These are phyloP conservation scores for Umimayanthus kanabou DNA, from an alignment of 92 coral and sea anemone genomes.

Conservation along the genomic window DNA sequence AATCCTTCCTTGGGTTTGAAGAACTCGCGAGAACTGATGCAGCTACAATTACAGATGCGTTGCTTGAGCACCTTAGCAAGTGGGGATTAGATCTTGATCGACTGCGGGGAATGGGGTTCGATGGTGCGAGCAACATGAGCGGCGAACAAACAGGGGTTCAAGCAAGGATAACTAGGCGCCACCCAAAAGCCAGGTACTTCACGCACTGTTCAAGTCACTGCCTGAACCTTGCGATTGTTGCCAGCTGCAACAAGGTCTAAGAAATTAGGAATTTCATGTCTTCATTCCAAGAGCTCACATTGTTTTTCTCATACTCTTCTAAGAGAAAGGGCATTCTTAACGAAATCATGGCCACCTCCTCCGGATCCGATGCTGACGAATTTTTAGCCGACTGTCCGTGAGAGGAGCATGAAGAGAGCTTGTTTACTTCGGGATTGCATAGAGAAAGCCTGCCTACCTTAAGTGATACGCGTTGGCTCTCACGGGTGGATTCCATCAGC, in stretches of 20 bases:
- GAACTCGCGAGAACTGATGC: constrained; percentile 28
- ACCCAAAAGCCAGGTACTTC: constrained; percentile 12
- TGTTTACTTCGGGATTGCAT: constrained; percentile 24
- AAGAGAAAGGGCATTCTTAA: constrained; percentile 45
- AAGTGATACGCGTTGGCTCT: constrained; percentile 42
- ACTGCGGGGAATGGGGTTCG: constrained; percentile 45
- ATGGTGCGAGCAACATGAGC: constrained; percentile 42
- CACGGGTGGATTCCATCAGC: constrained; percentile 43
- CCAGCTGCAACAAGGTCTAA: constrained; percentile 49
- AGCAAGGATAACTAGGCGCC: constrained; percentile 38
- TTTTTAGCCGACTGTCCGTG: constrained; percentile 32
- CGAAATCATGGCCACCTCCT: constrained; percentile 24
- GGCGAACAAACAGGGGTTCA: constrained; percentile 37
- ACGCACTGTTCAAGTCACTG: constrained; percentile 39
- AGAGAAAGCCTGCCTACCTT: constrained; percentile 40
- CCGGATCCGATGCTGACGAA: constrained; percentile 30
- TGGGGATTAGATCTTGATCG: constrained; percentile 39
- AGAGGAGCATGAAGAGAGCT: constrained; percentile 33
- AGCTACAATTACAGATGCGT: constrained; percentile 30
- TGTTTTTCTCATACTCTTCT: constrained; percentile 50
- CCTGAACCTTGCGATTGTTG: constrained; percentile 52
- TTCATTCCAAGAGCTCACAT: constrained; percentile 38
- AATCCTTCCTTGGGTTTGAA: constrained; percentile 37
- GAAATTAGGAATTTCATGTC: constrained; percentile 54
- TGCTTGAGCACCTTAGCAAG: constrained; percentile 2